Evolutionary conservation across 2,888 invertebrate species (phyloP), one percentile per base, ranked within the genome.

Genomic region (Cyaniris semiargus): DNA sequence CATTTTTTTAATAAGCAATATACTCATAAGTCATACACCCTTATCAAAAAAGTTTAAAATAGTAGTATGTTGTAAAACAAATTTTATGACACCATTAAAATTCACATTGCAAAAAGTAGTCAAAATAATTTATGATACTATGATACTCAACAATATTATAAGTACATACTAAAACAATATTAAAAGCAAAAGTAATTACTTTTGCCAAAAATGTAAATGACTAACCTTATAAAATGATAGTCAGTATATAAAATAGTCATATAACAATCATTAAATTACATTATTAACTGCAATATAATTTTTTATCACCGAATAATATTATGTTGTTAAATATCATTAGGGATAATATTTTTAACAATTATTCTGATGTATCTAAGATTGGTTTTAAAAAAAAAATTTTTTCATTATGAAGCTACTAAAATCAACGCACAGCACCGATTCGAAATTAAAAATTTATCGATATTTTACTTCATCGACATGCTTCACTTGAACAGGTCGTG

Each of bases 401-500:
- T 15, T 53, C 3, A 23, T 15, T 13, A 21, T 27, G 2, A 31
- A 31, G 23, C 23, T 66, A 18, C 66, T 27, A 27, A 27, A 66
- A 27, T 27, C 27, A 44, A 38, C 1, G 10, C 13, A 21, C 38
- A 71, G 27, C 53, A 76, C 77, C 76, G 60, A 76, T 66, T 76
- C 71, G 21, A 74, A 70, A 27, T 21, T 15, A 10, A 60, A 71
- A 75, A 66, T 21, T 18, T 34, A 77, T 77, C 79, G 80, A 80
- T 78, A 78, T 15, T 34, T 34, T 15, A 21, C 34, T 77, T 56
- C 27, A 78, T 75, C 72, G 70, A 38, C 71, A 53, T 81, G 77
- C 89, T 84, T 82, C 90, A 85, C 89, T 89, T 85, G 58, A 71
- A 21, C 77, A 85, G 86, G 90, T 88, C 90, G 90, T 91, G 90